These are phyloP conservation scores for Scolopax bukidnonensis DNA, from an alignment of 2,797 vertebrate genomes.

Conservation along the genomic window DNA sequence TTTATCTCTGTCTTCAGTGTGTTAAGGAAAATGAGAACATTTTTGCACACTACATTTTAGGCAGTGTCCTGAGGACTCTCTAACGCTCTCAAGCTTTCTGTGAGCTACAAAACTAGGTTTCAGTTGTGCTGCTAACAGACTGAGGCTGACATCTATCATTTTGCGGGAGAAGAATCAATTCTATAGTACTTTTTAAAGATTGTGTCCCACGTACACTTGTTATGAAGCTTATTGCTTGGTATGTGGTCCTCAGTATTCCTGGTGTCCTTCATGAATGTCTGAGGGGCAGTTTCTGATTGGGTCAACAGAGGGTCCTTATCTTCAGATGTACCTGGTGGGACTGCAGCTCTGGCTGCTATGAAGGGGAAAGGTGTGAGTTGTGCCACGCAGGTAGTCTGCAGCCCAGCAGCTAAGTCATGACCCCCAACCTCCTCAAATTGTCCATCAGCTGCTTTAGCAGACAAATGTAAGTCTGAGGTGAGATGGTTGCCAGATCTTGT, in stretches of 20 bases:
- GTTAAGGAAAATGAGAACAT: background rate
- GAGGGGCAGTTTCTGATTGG: background rate
- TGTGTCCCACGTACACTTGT: background rate
- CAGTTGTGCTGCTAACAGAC: background rate
- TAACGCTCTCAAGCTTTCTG: background rate
- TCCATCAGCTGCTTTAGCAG: background rate
- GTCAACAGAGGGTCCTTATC: background rate
- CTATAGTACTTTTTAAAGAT: background rate
- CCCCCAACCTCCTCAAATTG: background rate
- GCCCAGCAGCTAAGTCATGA: background rate
- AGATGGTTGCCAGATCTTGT: background rate
- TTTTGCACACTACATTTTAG: background rate
- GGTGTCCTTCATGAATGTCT: background rate
- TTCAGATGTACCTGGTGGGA: background rate
- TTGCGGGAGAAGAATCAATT: background rate
- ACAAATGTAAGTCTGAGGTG: rapidly evolving
- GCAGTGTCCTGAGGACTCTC: background rate
- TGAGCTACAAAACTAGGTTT: background rate
- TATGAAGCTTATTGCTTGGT: background rate
- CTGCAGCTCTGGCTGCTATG: rapidly evolving
- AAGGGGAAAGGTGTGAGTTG: background rate
- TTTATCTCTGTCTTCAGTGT: background rate
- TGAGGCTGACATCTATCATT: background rate
- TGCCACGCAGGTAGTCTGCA: background rate
- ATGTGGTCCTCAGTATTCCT: background rate